Base-by-base conservation (phyloP, 2,888 invertebrate genomes). In the Bombylius major region DNA sequence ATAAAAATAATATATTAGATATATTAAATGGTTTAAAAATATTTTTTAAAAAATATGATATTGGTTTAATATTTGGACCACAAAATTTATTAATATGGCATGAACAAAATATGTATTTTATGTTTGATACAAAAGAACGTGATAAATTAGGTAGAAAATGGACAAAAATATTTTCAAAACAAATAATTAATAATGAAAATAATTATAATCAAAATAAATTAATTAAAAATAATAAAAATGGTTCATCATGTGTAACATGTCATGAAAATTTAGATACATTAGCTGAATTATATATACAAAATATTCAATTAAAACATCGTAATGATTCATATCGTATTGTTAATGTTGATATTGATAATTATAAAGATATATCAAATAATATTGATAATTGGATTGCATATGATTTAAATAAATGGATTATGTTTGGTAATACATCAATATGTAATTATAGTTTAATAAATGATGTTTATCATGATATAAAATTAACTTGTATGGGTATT, bases 81-180 rank as follows among this genome's bases (percentile, higher is more conserved):
- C 58, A 72, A 33, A 64, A 64, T 13, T 62, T 76, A 5, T 71
- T 75, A 0, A 64, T 76, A 11, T 77, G 76, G 76, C 63, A 66
- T 5, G 75, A 76, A 61, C 70, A 70, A 53, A 68, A 66, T 7
- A 50, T 64, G 5, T 76, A 64, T 58, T 77, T 70, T 60, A 72
- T 75, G 70, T 76, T 75, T 58, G 76, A 76, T 65, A 72, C 76
- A 0, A 72, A 75, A 59, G 75, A 71, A 61, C 61, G 76, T 46
- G 72, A 76, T 58, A 59, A 62, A 5, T 45, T 62, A 13, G 62
- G 64, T 1, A 53, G 63, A 42, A 63, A 65, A 50, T 65, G 63
- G 62, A 62, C 62, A 6, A 56, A 52, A 53, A 45, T 58, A 14
- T 56, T 60, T 14, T 58, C 62, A 2, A 57, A 56, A 6, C 49